phyloP scores from a whole-genome alignment of 1,140 invertebrate species.

The Meloidogyne hapla region DNA sequence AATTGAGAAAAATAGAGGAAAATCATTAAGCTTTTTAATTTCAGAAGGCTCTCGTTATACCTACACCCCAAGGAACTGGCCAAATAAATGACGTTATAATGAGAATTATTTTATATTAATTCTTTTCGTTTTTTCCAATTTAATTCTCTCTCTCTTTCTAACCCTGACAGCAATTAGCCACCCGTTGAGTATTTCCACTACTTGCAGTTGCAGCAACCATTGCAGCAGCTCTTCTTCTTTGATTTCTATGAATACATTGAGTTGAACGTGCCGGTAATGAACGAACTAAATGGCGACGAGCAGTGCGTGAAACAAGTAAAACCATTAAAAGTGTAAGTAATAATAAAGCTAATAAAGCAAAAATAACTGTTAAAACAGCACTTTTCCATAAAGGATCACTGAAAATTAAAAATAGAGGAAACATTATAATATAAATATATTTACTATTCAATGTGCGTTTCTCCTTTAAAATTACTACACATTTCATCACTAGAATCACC shows the following conservation, averaged over 20 bases:
- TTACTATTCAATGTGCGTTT: slow-evolving; percentile 14
- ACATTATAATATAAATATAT: neutral
- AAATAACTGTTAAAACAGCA: neutral
- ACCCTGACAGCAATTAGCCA: neutral
- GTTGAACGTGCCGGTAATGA: neutral
- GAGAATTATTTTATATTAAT: no score
- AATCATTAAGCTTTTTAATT: no score
- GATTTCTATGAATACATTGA: neutral
- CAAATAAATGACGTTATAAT: no score
- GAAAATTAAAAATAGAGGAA: neutral
- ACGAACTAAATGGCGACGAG: slow-evolving; percentile 2
- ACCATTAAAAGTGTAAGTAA: slow-evolving; percentile 3
- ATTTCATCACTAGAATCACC: slow-evolving; percentile 45
- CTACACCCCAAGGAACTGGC: no score
- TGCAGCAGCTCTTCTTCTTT: neutral
- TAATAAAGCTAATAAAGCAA: slow-evolving; percentile 6
- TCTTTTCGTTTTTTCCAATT: neutral
- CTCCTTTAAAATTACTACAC: slow-evolving; percentile 24
- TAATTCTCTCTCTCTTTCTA: no score
- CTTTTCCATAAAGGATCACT: slow-evolving; percentile 1
- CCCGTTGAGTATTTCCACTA: neutral
- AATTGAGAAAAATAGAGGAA: no score
- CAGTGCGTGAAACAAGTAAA: slow-evolving; percentile 10
- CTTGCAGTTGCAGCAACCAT: neutral
- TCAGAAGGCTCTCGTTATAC: no score